A percentile compares a stretch with the other conserved stretches of the same genome.
Evolutionary conservation across 1,140 invertebrate species (phyloP).

Genomic region (Theocolax elegans): DNA sequence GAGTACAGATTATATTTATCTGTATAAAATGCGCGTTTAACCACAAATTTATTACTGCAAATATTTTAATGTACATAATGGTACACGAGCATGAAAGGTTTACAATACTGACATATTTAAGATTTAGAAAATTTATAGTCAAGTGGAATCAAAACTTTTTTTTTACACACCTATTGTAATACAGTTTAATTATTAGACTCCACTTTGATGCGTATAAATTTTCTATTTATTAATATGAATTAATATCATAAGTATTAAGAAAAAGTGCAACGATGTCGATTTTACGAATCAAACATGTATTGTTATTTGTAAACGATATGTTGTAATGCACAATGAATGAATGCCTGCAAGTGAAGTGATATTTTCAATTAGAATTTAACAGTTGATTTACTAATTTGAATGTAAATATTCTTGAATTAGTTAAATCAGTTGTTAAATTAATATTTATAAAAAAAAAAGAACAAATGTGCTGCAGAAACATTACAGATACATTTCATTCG

Average conservation of each 20-base stretch:
- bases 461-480: too few species aligned
- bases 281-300: slow-evolving; percentile 4
- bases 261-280: slow-evolving; percentile 8
- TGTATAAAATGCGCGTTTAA: slow-evolving; percentile 27
- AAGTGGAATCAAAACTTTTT: too few species aligned
- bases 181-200: too few species aligned
- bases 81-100: slow-evolving; percentile 23
- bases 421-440: slow-evolving; percentile 15
- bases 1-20: slow-evolving; percentile 36
- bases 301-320: slow-evolving; percentile 12
- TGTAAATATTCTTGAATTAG: slow-evolving; percentile 8
- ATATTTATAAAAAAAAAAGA: background rate
- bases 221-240: slow-evolving; percentile 34
- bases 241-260: slow-evolving; percentile 6
- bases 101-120: slow-evolving; percentile 28
- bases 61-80: too few species aligned
- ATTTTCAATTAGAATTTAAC: slow-evolving; percentile 15
- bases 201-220: slow-evolving; percentile 38
- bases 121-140: slow-evolving; percentile 40
- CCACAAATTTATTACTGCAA: too few species aligned
- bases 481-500: too few species aligned
- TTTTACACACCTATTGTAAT: too few species aligned
- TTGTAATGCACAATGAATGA: slow-evolving; percentile 19
- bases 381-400: slow-evolving; percentile 11
- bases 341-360: slow-evolving; percentile 8